These are phyloP conservation scores for Platichthys stellatus DNA, from an alignment of 2,113 vertebrate species.

Conservation along the genomic window DNA sequence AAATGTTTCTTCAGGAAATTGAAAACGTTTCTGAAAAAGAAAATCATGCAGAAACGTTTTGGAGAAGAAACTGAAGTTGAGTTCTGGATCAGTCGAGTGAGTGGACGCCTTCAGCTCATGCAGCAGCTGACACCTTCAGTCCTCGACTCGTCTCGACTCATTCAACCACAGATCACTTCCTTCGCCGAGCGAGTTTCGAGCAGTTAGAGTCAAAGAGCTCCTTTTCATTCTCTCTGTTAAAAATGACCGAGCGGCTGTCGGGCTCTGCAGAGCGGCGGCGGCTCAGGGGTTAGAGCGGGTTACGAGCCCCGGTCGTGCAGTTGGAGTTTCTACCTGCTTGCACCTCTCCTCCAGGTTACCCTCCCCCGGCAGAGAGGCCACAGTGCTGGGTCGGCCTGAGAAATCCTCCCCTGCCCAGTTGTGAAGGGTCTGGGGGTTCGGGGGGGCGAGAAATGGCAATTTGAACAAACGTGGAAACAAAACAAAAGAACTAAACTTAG, in stretches of 20 bases:
- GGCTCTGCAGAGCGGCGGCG: background rate
- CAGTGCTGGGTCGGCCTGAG: constrained; percentile 84
- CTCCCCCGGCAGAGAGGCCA: constrained; percentile 90
- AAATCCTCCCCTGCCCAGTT: constrained; percentile 90
- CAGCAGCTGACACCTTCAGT: background rate
- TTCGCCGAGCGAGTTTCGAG: background rate
- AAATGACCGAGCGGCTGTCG: background rate
- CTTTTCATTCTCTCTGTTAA: background rate
- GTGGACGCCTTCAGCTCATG: background rate
- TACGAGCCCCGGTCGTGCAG: constrained; percentile 33
- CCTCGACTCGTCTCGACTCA: background rate
- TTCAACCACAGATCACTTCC: background rate
- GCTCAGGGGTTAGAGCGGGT: constrained; percentile 10
- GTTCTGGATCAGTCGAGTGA: no score
- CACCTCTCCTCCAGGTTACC: constrained; percentile 93
- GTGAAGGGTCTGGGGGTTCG: constrained; percentile 84
- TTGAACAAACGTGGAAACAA: constrained; percentile 6
- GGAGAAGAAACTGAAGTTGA: background rate
- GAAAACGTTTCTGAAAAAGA: background rate
- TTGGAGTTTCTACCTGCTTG: constrained; percentile 90
- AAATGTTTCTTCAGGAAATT: background rate
- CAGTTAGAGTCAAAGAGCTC: background rate
- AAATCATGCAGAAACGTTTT: background rate
- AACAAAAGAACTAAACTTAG: background rate
- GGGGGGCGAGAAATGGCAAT: constrained; percentile 5